These are phyloP conservation scores for Phania funesta DNA, from an alignment of 2,888 invertebrate genomes.

Conservation along the genomic window DNA sequence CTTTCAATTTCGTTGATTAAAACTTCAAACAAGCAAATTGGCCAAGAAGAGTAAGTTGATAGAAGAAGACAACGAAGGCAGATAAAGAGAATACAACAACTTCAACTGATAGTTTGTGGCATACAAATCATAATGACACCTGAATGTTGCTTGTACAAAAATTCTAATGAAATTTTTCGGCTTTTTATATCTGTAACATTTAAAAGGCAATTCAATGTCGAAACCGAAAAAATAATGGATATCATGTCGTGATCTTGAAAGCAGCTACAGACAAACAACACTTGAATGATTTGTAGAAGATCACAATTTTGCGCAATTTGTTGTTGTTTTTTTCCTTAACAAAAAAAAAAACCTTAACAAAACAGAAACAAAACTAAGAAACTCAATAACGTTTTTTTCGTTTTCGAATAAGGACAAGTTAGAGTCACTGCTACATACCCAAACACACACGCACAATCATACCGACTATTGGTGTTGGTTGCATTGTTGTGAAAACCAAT, in stretches of 20 bases:
- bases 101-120: constrained; percentile 22
- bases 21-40: constrained; percentile 46
- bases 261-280: constrained; percentile 28
- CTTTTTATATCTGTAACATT: constrained; percentile 2
- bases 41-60: not conserved
- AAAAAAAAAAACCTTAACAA: constrained; percentile 10
- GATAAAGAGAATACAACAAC: not conserved
- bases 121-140: constrained; percentile 59
- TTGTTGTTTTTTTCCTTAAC: not conserved
- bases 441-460: not conserved
- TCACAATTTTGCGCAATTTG: constrained; percentile 52
- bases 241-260: constrained; percentile 50
- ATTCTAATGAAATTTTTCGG: constrained; percentile 48
- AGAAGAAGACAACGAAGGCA: not conserved
- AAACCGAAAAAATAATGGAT: constrained; percentile 44
- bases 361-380: constrained; percentile 7
- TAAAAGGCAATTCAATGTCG: not conserved
- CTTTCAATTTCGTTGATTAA: not conserved
- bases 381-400: constrained; percentile 26
- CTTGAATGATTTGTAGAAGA: not conserved
- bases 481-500: constrained; percentile 22
- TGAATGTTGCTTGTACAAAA: constrained; percentile 51
- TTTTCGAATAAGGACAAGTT: constrained; percentile 50
- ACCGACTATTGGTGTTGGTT: not conserved
- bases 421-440: not conserved